phyloP scores from a whole-genome alignment of 2,797 vertebrate genomes.

The Austrolebias charrua region DNA sequence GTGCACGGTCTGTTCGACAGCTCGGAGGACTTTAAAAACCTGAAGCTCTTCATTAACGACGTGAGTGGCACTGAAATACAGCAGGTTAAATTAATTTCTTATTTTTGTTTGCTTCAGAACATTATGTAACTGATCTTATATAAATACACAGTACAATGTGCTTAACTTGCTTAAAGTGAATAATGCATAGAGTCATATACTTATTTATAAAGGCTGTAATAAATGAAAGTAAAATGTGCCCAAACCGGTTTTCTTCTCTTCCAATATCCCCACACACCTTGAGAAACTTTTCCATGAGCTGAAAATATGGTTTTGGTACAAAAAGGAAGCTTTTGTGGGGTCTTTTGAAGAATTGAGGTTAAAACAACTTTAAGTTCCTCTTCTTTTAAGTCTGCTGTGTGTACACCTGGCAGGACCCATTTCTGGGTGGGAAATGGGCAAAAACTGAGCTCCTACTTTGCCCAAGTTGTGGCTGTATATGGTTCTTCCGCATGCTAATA shows the following conservation, averaged over 20 bases:
- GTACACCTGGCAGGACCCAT: neutral
- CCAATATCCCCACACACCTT: neutral
- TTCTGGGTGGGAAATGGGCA: no score
- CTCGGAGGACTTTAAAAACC: constrained; percentile 80
- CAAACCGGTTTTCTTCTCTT: constrained; percentile 4
- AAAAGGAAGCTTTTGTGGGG: constrained; percentile 1
- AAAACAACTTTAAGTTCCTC: constrained; percentile 23
- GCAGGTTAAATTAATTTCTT: no score
- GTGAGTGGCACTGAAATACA: constrained; percentile 62
- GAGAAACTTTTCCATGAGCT: neutral
- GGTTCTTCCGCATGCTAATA: no score
- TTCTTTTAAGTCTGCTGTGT: constrained; percentile 11
- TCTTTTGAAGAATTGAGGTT: neutral
- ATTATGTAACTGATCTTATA: no score
- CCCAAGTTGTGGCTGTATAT: neutral
- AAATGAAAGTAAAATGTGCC: neutral
- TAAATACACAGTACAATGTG: no score
- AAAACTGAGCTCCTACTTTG: constrained; percentile 10
- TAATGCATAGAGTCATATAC: no score
- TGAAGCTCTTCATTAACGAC: constrained; percentile 84
- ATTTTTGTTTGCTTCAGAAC: no score
- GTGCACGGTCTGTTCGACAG: constrained; percentile 92
- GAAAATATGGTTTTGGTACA: neutral
- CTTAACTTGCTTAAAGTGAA: no score
- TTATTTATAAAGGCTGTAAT: no score